phyloP scores from a whole-genome alignment of 2,113 vertebrate genomes.

The Chinchilla lanigera region DNA sequence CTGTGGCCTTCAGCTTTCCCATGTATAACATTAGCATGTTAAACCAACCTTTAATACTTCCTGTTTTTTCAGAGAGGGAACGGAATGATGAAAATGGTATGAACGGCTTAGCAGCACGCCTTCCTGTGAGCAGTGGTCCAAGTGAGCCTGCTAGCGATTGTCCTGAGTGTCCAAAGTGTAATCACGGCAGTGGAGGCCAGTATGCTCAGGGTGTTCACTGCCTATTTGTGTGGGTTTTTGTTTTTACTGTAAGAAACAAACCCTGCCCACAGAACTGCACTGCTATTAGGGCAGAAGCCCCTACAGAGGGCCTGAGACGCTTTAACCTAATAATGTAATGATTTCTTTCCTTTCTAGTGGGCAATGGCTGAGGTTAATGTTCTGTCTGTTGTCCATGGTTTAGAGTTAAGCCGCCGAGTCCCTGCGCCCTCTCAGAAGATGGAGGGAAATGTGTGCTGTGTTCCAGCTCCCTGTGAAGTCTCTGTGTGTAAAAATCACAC shows the following conservation, averaged over 20 bases:
- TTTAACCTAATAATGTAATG: neutral
- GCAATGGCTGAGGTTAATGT: neutral
- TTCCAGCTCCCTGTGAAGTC: neutral
- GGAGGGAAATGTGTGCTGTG: neutral
- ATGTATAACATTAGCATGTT: neutral
- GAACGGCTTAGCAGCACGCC: neutral
- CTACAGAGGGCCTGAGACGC: neutral
- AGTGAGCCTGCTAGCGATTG: accelerated
- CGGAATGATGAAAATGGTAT: neutral
- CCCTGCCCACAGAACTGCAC: neutral
- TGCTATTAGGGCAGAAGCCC: neutral
- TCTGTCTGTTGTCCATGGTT: neutral
- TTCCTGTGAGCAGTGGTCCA: accelerated
- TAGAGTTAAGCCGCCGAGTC: neutral
- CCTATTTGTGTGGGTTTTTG: neutral
- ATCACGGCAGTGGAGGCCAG: neutral
- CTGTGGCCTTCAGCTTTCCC: neutral
- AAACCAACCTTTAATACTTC: neutral
- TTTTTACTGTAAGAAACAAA: neutral
- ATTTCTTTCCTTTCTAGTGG: neutral
- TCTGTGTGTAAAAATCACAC: neutral
- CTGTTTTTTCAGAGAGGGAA: neutral
- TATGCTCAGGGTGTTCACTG: neutral
- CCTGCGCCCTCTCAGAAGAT: neutral
- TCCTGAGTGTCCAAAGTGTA: neutral